Percentiles rank a stretch among this genome's conserved stretches.
phyloP scores from a whole-genome alignment of 53 echinoderm and acorn worm species.

The Echinarachnius parma region DNA sequence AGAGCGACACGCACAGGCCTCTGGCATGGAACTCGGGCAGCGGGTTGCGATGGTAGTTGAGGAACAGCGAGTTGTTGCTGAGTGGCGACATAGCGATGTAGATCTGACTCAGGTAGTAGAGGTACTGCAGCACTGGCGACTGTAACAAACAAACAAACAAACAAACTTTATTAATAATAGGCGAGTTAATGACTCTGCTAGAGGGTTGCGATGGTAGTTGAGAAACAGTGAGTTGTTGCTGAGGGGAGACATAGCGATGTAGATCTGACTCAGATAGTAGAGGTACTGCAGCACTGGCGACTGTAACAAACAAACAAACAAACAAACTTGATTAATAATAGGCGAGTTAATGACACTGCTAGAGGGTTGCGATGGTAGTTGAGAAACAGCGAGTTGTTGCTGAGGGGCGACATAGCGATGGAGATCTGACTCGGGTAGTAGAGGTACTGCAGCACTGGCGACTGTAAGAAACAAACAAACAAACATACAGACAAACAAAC shows the following conservation, averaged over 20 bases:
- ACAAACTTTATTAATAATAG: no score
- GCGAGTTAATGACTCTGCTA: no score
- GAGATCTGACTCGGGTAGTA: constrained; percentile 94
- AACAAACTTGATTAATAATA: no score
- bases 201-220: constrained; percentile 89
- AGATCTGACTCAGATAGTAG: constrained; percentile 86
- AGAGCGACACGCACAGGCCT: constrained; percentile 81
- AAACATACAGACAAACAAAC: no score
- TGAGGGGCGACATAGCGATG: constrained; percentile 98
- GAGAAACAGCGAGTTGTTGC: constrained; percentile 93
- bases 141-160: no score
- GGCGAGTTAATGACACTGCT: no score
- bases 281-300: constrained; percentile 91
- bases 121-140: constrained; percentile 96
- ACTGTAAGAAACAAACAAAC: constrained; percentile 47
- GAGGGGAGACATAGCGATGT: constrained; percentile 96
- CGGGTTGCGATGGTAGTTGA: constrained; percentile 96
- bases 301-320: constrained; percentile 21
- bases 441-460: constrained; percentile 95
- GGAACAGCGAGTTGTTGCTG: constrained; percentile 92
- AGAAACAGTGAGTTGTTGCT: constrained; percentile 89
- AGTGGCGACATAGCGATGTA: constrained; percentile 98
- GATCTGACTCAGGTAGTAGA: constrained; percentile 95
- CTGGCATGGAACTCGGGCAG: constrained; percentile 96
- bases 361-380: constrained; percentile 97